Evolutionary conservation across 2,797 vertebrate genomes (phyloP), one percentile per base, ranked within the genome.

Genomic region (Chelon labrosus): DNA sequence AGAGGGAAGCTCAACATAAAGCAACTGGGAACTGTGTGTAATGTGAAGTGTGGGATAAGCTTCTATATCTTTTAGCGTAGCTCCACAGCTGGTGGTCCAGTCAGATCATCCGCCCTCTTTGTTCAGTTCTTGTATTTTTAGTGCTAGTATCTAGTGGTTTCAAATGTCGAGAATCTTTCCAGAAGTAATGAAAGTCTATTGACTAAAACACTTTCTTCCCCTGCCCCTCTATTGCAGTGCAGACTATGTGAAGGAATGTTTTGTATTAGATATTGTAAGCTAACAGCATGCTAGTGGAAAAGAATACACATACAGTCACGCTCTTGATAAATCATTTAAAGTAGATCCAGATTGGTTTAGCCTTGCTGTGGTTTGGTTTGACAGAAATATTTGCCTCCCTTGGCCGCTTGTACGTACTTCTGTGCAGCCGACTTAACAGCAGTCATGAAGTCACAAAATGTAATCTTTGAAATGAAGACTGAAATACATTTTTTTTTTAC

Each of bases 321-420:
- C 12, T 50, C 54, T 19, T 47, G 44, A 70, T 64, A 54, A 16
- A 59, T 49, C 17, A 57, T 54, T 73, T 54, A 41, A 69, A 50
- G 59, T 49, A 69, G 37, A 55, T 58, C 38, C 22, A 53, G 56
- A 39, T 20, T 57, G 20, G 37, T 50, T 22, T 35, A 52, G 25
- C 17, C n/a, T 46, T 9, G 20, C 8, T 44, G 41, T 52, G 3
- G 12, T 66, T 58, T 59, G 14, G 14, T 25, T 37, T 71, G 71
- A 61, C 50, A 41, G 25, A 22, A 42, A 60, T 42, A 55, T 22
- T 52, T 25, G n/a, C 27, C 41, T 49, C 50, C 31, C 31, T 31
- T 31, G 31, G 31, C 31, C 55, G 53, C 41, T 62, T 73, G 44
- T 55, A 63, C 60, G 71, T 57, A 35, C 57, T 27, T 51, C 57